Evolutionary conservation across 2,888 invertebrate species (phyloP), one percentile per base, ranked within the genome.

Genomic region (Tenthredo mesomela): DNA sequence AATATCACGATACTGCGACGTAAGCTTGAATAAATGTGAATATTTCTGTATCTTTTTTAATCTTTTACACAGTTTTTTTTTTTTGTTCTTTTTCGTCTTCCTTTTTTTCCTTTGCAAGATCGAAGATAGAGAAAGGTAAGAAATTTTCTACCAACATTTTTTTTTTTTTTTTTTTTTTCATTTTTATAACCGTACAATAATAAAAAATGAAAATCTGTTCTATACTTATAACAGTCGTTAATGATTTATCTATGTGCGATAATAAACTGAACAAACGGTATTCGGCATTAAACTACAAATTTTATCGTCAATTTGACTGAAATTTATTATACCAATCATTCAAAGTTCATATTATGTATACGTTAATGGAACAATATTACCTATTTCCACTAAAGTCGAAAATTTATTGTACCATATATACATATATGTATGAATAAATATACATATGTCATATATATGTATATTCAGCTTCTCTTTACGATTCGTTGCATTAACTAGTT

Each of bases 291-390:
- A 70, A n/a, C 33, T 70, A 65, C 0, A 29, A 9, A 70, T 70
- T 70, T 70, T 70, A 37, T 37, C n/a, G 2, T 33, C 18, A 18
- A 70, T 33, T 37, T 18, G 18, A 37, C 18, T 18, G 29, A n/a
- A 37, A 70, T 70, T 70, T 37, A 70, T 70, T 70, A 70, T 37
- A 9, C 33, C 70, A 70, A 70, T 70, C 37, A 70, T 33, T 37
- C 25, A 7, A 9, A 70, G 1, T 70, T 37, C 70, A n/a, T 37
- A n/a, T n/a, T n/a, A n/a, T n/a, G n/a, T n/a, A n/a, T 15, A 37
- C 7, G 7, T 37, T 37, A 37, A 37, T 6, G 25, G 61, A 61
- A 61, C 61, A 61, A 21, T 61, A 61, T 12, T 61, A 10, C 61
- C 61, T 0, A 25, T 61, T 61, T 25, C 10, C 25, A 61, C 10